Percentiles rank a stretch among this genome's conserved stretches.
Evolutionary conservation across 2,888 invertebrate genomes (phyloP).

Genomic region (Petrolisthes cinctipes): DNA sequence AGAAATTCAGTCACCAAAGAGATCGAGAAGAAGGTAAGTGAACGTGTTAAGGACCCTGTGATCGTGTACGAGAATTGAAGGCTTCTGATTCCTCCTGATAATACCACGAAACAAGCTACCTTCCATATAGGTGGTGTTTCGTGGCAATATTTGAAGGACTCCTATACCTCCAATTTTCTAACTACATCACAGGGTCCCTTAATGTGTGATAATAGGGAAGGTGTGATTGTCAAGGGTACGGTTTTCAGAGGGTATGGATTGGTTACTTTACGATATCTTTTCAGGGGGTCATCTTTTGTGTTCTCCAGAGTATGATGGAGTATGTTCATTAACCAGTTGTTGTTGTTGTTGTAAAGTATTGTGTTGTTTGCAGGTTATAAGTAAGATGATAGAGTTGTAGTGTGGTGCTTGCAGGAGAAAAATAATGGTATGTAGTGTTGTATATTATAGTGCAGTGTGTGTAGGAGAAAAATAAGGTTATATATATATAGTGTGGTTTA

Average conservation of each 20-base stretch:
- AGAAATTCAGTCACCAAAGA: too few relatives aligned
- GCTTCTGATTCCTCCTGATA: too few relatives aligned
- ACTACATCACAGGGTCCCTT: too few relatives aligned
- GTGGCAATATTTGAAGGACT: too few relatives aligned
- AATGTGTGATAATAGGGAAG: too few relatives aligned
- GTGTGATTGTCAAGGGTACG: background rate
- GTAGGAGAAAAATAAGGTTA: background rate
- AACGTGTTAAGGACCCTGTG: too few relatives aligned
- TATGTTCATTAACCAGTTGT: background rate
- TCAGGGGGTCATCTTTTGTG: too few relatives aligned
- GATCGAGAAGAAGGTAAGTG: constrained; percentile 13
- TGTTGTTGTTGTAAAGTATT: background rate
- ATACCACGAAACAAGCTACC: too few relatives aligned
- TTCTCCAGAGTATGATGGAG: background rate
- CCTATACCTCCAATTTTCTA: too few relatives aligned
- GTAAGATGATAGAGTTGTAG: background rate
- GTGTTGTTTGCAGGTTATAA: background rate
- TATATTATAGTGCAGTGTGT: background rate
- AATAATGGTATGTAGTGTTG: background rate
- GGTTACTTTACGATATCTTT: background rate
- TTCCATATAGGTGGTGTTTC: too few relatives aligned
- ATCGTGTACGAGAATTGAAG: too few relatives aligned
- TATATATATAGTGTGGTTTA: background rate
- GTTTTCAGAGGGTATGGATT: background rate
- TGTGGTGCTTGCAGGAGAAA: background rate